Evolutionary conservation across 2,113 vertebrate genomes (phyloP).

Genomic region (Callionymus lyra): DNA sequence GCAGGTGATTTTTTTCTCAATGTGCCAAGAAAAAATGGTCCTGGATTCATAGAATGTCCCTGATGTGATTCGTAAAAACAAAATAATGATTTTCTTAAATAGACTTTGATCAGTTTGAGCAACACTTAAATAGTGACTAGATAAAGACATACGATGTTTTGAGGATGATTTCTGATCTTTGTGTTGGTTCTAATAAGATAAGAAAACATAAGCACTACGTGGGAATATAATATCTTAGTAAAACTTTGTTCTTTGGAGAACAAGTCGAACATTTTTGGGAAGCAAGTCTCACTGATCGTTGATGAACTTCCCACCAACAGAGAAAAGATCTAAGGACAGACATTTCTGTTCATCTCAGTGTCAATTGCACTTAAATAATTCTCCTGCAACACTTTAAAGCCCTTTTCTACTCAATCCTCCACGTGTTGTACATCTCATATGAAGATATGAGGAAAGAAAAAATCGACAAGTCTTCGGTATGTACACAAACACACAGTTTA

Average conservation of each 20-base stretch:
- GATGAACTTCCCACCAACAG: conserved; percentile 41
- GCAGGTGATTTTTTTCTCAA: too few species aligned
- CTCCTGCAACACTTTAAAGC: conserved; percentile 60
- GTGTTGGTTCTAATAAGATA: conserved; percentile 37
- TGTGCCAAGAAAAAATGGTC: too few species aligned
- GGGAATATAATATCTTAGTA: conserved; percentile 33
- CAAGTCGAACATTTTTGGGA: conserved; percentile 36
- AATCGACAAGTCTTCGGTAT: conserved; percentile 9
- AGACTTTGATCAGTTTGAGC: too few species aligned
- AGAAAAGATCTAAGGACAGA: conserved; percentile 27
- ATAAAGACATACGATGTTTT: too few species aligned
- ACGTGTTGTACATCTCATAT: conserved; percentile 24
- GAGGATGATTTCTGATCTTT: too few species aligned
- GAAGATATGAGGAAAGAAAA: conserved; percentile 13
- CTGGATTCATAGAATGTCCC: too few species aligned
- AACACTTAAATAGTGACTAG: too few species aligned
- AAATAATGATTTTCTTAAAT: too few species aligned
- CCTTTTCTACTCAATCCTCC: conserved; percentile 51
- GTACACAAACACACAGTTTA: conserved; percentile 24
- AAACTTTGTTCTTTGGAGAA: conserved; percentile 33
- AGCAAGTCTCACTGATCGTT: conserved; percentile 42
- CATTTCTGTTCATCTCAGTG: conserved; percentile 39
- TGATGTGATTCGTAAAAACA: too few species aligned
- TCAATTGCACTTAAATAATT: conserved; percentile 57
- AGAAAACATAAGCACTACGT: conserved; percentile 24